phyloP scores from a whole-genome alignment of 37 sponge, comb jelly and placozoan species.

The Agelas oroides region DNA sequence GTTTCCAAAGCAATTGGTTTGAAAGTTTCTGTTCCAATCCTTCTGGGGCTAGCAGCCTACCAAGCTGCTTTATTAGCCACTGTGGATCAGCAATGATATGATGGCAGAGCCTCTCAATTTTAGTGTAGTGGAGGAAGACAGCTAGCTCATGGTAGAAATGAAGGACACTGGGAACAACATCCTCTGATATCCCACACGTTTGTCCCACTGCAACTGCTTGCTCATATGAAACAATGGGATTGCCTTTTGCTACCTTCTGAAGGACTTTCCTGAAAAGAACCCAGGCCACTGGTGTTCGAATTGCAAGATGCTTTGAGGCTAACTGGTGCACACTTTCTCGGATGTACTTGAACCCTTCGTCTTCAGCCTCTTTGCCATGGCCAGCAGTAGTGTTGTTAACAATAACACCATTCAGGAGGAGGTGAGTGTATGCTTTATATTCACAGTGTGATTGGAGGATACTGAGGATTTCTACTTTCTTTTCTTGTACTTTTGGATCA shows the following conservation, averaged over 20 bases:
- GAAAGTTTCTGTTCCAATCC: background rate
- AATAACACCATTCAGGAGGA: slow-evolving; percentile 6
- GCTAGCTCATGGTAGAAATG: slow-evolving; percentile 69
- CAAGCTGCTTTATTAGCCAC: slow-evolving; percentile 50
- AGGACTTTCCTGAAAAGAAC: slow-evolving; percentile 53
- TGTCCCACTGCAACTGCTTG: slow-evolving; percentile 29
- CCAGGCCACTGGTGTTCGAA: slow-evolving; percentile 59
- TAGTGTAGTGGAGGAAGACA: slow-evolving; percentile 42
- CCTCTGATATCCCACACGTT: slow-evolving; percentile 17
- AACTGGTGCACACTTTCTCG: slow-evolving; percentile 20
- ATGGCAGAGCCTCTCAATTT: slow-evolving; percentile 15
- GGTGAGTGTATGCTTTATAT: slow-evolving; percentile 20
- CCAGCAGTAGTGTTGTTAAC: slow-evolving; percentile 74
- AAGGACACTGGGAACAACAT: slow-evolving; percentile 45
- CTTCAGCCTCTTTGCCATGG: slow-evolving; percentile 43
- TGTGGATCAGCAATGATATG: slow-evolving; percentile 51
- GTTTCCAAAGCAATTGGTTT: too few relatives aligned
- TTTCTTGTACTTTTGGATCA: background rate
- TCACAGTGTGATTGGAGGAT: background rate
- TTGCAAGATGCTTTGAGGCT: slow-evolving; percentile 3
- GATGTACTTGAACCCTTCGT: slow-evolving; percentile 22
- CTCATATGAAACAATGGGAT: slow-evolving; percentile 5
- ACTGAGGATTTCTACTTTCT: background rate
- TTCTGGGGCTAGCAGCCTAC: slow-evolving; percentile 31
- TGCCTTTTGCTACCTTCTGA: slow-evolving; percentile 6